Percentiles rank a stretch among this genome's conserved stretches.
Conservation (phyloP, 2,113 vertebrate species). For the Mastomys coucha region DNA sequence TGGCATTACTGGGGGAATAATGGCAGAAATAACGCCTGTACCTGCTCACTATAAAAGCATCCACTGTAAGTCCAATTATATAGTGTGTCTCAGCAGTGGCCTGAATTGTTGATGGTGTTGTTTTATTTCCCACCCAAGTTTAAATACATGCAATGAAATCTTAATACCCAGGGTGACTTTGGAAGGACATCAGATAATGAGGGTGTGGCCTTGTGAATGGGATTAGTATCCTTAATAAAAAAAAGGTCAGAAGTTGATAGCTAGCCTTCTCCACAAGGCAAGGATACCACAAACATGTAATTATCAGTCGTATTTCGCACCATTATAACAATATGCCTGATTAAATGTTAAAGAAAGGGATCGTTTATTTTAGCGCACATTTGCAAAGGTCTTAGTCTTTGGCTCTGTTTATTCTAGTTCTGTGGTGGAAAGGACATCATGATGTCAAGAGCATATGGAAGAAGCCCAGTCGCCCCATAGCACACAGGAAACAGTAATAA, state of each 20-base stretch:
- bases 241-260: background rate
- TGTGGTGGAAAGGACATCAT: background rate
- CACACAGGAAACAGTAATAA: background rate
- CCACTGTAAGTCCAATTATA: background rate
- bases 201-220: background rate
- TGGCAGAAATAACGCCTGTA: too few species aligned
- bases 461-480: background rate
- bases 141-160: background rate
- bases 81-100: background rate
- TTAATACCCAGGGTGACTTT: background rate
- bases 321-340: background rate
- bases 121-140: background rate
- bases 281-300: background rate
- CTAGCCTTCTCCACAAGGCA: background rate
- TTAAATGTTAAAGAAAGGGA: background rate
- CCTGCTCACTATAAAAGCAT: background rate
- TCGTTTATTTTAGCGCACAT: background rate
- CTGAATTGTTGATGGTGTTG: background rate
- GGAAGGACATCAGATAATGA: background rate
- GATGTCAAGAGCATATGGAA: background rate
- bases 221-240: background rate
- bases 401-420: background rate
- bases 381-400: background rate
- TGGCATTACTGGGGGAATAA: background rate
- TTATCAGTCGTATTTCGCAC: background rate